These are phyloP conservation scores for Austrolebias charrua DNA, from an alignment of 2,797 vertebrate genomes.

Conservation along the genomic window DNA sequence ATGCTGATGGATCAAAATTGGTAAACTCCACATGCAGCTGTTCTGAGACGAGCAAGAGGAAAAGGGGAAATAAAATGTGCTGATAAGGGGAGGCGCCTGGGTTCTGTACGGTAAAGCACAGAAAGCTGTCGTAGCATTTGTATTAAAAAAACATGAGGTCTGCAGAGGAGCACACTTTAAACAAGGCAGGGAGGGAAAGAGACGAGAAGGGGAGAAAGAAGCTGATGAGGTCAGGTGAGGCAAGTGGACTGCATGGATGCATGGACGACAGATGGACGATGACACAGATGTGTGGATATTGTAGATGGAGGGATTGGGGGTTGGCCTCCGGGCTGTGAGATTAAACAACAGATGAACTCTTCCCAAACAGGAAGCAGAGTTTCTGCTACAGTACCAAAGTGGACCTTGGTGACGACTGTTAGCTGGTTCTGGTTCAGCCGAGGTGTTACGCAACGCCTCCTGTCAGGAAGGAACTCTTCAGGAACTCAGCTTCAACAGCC, in stretches of 20 bases:
- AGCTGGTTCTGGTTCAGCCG: slow-evolving; percentile 25
- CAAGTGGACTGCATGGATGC: slow-evolving; percentile 1
- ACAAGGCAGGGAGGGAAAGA: neutral
- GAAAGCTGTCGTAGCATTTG: neutral
- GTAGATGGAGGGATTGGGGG: slow-evolving; percentile 53
- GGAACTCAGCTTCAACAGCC: neutral
- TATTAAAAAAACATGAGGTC: slow-evolving; percentile 11
- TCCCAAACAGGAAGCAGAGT: slow-evolving; percentile 42
- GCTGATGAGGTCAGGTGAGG: slow-evolving; percentile 1
- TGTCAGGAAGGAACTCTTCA: neutral
- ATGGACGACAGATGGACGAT: slow-evolving; percentile 54
- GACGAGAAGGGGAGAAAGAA: neutral
- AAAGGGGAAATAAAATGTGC: slow-evolving; percentile 8
- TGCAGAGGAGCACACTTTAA: neutral
- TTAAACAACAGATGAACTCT: slow-evolving; percentile 65
- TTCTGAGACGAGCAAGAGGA: neutral
- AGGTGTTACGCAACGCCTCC: slow-evolving; percentile 7
- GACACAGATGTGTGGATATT: slow-evolving; percentile 42
- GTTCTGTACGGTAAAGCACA: neutral
- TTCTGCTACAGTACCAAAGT: slow-evolving; percentile 34
- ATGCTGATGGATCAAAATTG: neutral
- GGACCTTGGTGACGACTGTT: slow-evolving; percentile 31
- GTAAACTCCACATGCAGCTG: neutral
- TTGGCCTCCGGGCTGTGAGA: slow-evolving; percentile 36
- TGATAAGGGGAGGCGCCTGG: slow-evolving; percentile 14